Evolutionary conservation across 2,113 vertebrate genomes (phyloP).

Genomic region (Calypte anna): DNA sequence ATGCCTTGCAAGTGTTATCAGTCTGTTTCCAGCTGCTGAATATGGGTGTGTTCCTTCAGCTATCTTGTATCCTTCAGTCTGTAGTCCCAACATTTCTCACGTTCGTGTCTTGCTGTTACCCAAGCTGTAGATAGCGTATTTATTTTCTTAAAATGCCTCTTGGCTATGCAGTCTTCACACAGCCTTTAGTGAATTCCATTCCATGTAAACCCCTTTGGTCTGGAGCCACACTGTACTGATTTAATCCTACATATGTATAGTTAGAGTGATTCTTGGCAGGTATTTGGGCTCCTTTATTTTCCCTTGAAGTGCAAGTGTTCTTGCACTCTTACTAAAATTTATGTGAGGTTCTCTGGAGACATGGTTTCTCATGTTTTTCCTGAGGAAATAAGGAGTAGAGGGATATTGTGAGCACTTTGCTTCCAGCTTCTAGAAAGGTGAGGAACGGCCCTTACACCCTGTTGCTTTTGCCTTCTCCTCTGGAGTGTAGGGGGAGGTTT

Average conservation of each 20-base stretch:
- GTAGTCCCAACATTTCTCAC: background rate
- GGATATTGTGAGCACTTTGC: background rate
- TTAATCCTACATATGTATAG: background rate
- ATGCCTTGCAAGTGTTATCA: background rate
- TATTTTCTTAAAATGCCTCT: background rate
- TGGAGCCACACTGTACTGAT: background rate
- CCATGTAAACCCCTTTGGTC: background rate
- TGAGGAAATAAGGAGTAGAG: background rate
- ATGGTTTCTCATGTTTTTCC: background rate
- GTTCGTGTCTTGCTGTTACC: background rate
- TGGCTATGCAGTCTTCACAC: background rate
- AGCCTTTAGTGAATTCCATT: background rate
- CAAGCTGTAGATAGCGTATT: background rate
- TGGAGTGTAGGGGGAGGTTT: background rate
- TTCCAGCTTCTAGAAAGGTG: background rate
- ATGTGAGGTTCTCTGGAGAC: background rate
- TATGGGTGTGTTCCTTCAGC: background rate
- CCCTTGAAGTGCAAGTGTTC: background rate
- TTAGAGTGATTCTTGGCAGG: background rate
- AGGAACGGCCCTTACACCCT: background rate
- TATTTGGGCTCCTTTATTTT: background rate
- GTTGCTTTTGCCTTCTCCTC: background rate
- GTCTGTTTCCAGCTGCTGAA: background rate
- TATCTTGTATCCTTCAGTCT: background rate
- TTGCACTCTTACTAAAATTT: background rate